Percentiles rank a stretch among this genome's conserved stretches.
Conservation (phyloP, 2,888 invertebrate genomes). For the Petrophora chlorosata region DNA sequence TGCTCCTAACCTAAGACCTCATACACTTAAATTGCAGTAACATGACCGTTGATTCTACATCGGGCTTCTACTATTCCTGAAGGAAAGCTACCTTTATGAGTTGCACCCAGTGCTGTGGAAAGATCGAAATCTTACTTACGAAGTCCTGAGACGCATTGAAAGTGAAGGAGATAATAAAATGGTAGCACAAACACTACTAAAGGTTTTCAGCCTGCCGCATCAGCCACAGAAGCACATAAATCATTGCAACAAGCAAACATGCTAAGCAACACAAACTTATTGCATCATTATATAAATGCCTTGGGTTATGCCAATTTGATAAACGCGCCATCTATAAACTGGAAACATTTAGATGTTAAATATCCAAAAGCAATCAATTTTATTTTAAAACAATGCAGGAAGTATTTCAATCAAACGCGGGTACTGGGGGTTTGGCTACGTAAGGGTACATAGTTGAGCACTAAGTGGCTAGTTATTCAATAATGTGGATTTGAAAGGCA, state of each 20-base stretch:
- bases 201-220: conserved; percentile 37
- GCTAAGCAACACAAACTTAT: conserved; percentile 48
- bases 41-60: conserved; percentile 1
- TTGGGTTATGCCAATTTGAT: conserved; percentile 42
- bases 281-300: conserved; percentile 32
- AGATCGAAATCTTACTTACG: conserved; percentile 48
- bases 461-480: conserved; percentile 41
- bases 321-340: conserved; percentile 52
- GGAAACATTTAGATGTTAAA: conserved; percentile 42
- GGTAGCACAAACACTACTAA: conserved; percentile 39
- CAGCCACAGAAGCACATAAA: conserved; percentile 48
- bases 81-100: conserved; percentile 3
- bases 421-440: conserved; percentile 32
- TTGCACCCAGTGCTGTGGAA: conserved; percentile 28
- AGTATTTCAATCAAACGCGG: conserved; percentile 26
- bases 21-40: not conserved
- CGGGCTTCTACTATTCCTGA: conserved; percentile 5
- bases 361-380: conserved; percentile 37
- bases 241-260: conserved; percentile 47
- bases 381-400: conserved; percentile 31
- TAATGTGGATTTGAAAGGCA: not conserved
- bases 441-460: conserved; percentile 29
- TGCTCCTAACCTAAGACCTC: conserved; percentile 12
- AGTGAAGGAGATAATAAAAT: conserved; percentile 44
- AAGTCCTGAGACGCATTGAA: conserved; percentile 56